phyloP scores from a whole-genome alignment of 2,888 invertebrate species.

The Digitonthophagus gazella region DNA sequence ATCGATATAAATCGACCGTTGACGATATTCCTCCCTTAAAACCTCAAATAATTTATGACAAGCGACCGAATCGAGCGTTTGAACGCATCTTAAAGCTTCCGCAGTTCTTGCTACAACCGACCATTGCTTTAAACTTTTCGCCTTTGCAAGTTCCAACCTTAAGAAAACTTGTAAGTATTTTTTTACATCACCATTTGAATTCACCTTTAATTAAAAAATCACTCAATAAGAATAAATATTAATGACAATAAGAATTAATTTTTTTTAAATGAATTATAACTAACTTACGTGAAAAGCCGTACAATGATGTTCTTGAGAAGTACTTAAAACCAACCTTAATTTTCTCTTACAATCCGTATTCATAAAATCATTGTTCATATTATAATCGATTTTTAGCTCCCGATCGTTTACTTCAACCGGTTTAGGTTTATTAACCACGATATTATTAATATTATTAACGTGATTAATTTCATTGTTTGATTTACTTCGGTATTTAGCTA shows the following conservation, averaged over 20 bases:
- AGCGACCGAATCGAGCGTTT: slow-evolving; percentile 67
- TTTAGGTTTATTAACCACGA: slow-evolving; percentile 5
- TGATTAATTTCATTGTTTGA: slow-evolving; percentile 27
- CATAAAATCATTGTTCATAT: slow-evolving; percentile 58
- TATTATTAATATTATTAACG: slow-evolving; percentile 29
- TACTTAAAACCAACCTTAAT: slow-evolving; percentile 84
- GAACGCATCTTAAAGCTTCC: slow-evolving; percentile 78
- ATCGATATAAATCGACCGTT: slow-evolving; percentile 75
- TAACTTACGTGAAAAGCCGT: slow-evolving; percentile 41
- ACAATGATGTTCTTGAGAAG: slow-evolving; percentile 75
- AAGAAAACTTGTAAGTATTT: slow-evolving; percentile 63
- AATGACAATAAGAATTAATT: slow-evolving; percentile 1
- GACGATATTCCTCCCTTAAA: slow-evolving; percentile 72
- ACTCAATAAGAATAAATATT: background rate
- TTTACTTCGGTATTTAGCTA: slow-evolving; percentile 81
- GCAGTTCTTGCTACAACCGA: slow-evolving; percentile 76
- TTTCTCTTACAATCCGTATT: slow-evolving; percentile 81
- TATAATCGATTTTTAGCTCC: slow-evolving; percentile 54
- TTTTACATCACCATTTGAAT: slow-evolving; percentile 36
- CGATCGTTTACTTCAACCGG: slow-evolving; percentile 45
- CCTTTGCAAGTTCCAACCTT: slow-evolving; percentile 76
- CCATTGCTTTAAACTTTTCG: slow-evolving; percentile 75
- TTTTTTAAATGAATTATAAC: background rate
- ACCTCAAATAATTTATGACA: slow-evolving; percentile 72
- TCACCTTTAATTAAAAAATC: slow-evolving; percentile 29